Evolutionary conservation across 1,140 invertebrate genomes (phyloP).

Genomic region (Acromyrmex echinatior): DNA sequence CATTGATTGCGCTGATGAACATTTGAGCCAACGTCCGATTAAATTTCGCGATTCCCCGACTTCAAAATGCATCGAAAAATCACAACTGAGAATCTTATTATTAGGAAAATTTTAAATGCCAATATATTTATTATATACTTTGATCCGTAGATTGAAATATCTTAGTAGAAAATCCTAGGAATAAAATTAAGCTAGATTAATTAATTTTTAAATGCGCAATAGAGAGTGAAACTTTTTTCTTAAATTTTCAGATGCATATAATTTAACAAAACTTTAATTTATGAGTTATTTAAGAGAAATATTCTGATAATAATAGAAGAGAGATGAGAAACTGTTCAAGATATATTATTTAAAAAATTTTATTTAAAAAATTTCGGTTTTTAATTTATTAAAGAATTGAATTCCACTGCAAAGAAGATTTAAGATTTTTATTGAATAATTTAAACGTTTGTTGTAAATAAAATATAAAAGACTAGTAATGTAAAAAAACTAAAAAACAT

Average conservation of each 20-base stretch:
- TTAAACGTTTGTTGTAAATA: neutral
- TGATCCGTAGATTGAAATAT: neutral
- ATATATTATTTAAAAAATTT: neutral
- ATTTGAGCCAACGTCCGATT: slow-evolving; percentile 28
- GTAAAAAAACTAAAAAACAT: neutral
- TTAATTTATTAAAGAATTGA: neutral
- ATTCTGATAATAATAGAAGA: neutral
- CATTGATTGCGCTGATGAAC: slow-evolving; percentile 50
- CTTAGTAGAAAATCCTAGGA: neutral
- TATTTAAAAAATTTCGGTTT: neutral
- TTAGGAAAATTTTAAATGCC: neutral
- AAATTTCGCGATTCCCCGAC: neutral
- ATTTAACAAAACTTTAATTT: neutral
- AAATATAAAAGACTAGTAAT: neutral
- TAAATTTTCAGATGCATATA: neutral
- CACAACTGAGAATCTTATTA: neutral
- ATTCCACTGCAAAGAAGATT: neutral
- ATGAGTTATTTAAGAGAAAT: neutral
- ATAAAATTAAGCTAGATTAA: neutral
- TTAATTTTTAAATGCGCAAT: neutral
- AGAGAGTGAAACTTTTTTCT: neutral
- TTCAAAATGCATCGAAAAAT: neutral
- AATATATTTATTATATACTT: neutral
- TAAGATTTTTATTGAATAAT: neutral
- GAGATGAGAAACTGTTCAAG: neutral